Evolutionary conservation across 1,140 invertebrate genomes (phyloP), one percentile per base, ranked within the genome.

Genomic region (Drosophila bocqueti): DNA sequence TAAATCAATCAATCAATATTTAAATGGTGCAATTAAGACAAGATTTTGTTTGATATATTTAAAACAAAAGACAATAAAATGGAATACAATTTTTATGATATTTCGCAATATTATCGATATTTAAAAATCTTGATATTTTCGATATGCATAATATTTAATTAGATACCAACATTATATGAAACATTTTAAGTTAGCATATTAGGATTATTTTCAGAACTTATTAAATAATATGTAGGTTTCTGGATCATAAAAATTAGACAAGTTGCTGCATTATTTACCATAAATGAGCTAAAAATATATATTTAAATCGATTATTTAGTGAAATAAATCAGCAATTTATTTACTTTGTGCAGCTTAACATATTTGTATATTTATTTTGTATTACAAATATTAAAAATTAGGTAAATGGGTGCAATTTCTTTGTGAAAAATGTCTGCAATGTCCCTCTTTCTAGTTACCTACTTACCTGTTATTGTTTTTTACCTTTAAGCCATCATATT

Each of bases 401-500:
- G 6, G 13, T 49, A 21, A 10, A 34, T 10, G 9, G 4, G 15
- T 11, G 1, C 15, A 8, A 13, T 54, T 54, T 50, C 2, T 29
- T 6, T 5, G 8, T 24, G 4, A 1, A 58, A 3, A 21, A 43
- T 34, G 6, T 4, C 15, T 2, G 21, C 1, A 29, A 58, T 34
- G 9, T 11, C 15, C 36, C n/a, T 15, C 18, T 11, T 50, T 31
- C 26, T 42, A 47, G 66, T 47, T 10, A 31, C 11, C 40, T 38
- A n/a, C 7, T 18, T 29, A 29, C 52, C 15, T 38, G 7, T 24
- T 55, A 21, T 38, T 11, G 15, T 38, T 63, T 65, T 49, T 29
- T 49, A 16, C 13, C 34, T 24, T 38, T 16, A 38, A 57, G 26
- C 15, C 34, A 10, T 47, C 21, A 40, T 62, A 36, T 64, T 75